Percentiles rank a stretch among this genome's conserved stretches.
These are phyloP conservation scores for Agrotis clavis DNA, from an alignment of 2,888 invertebrate genomes.

Conservation along the genomic window DNA sequence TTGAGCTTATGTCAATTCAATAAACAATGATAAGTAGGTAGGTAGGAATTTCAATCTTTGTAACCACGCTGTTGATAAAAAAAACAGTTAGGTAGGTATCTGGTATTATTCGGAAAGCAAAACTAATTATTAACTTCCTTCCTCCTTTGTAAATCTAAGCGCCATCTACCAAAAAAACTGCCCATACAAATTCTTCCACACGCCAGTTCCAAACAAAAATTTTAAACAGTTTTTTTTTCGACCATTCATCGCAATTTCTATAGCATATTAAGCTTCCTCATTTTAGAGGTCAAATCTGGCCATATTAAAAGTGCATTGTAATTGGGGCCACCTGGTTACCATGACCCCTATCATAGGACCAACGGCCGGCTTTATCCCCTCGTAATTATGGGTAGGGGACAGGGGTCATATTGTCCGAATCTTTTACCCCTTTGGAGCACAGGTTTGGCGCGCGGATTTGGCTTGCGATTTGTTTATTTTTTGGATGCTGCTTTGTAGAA, in stretches of 20 bases:
- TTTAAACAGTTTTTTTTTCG: slow-evolving; percentile 41
- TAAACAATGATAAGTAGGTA: too few relatives aligned
- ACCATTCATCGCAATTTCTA: slow-evolving; percentile 27
- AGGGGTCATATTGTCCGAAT: slow-evolving; percentile 61
- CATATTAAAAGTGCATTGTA: slow-evolving; percentile 63
- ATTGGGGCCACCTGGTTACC: slow-evolving; percentile 79
- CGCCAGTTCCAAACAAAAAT: slow-evolving; percentile 1
- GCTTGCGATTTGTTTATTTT: slow-evolving; percentile 2
- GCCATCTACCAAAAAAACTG: slow-evolving; percentile 5
- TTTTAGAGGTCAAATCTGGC: slow-evolving; percentile 64
- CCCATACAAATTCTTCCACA: neutral
- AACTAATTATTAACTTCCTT: neutral
- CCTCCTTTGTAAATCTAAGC: neutral
- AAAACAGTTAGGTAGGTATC: too few relatives aligned
- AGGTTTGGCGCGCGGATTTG: slow-evolving; percentile 4
- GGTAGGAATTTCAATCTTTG: too few relatives aligned
- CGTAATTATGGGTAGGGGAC: slow-evolving; percentile 55
- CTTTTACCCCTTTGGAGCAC: slow-evolving; percentile 34
- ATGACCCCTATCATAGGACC: slow-evolving; percentile 71
- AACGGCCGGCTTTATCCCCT: slow-evolving; percentile 44
- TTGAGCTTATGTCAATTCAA: too few relatives aligned
- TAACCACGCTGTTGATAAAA: too few relatives aligned
- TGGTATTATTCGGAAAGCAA: too few relatives aligned
- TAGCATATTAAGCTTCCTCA: slow-evolving; percentile 51
- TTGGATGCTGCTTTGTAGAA: too few relatives aligned